Percentiles rank a stretch among this genome's conserved stretches.
Evolutionary conservation across 2,888 invertebrate genomes (phyloP).

Genomic region (Erebia ligea): DNA sequence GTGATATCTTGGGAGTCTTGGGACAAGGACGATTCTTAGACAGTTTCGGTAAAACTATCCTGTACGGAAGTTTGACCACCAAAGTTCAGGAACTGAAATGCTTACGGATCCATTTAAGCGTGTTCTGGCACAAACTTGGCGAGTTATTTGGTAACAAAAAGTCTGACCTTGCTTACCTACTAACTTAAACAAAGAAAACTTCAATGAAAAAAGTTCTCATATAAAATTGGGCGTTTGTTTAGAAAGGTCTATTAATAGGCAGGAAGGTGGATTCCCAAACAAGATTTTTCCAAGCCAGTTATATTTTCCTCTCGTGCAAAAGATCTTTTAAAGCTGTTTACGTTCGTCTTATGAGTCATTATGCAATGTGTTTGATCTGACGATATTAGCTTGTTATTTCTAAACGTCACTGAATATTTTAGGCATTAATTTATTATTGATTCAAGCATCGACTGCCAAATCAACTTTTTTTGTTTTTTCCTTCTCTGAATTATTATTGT

Average conservation of each 20-base stretch:
- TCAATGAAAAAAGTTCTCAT: conserved; percentile 1
- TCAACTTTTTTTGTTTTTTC: background rate
- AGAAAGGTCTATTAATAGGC: background rate
- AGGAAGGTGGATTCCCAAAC: background rate
- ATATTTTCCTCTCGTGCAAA: background rate
- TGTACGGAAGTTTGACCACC: too few species aligned
- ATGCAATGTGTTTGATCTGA: conserved; percentile 21
- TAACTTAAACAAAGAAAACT: background rate
- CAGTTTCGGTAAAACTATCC: too few species aligned
- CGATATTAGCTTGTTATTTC: conserved; percentile 25
- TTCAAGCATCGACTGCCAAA: background rate
- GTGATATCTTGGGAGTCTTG: too few species aligned
- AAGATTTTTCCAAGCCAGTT: background rate
- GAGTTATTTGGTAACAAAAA: background rate
- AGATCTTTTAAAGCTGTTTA: background rate
- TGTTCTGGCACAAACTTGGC: background rate
- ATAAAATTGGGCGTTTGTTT: background rate
- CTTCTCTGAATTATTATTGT: background rate
- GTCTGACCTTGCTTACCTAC: background rate
- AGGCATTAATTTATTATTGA: conserved; percentile 13
- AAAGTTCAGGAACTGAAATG: too few species aligned
- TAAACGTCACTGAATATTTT: conserved; percentile 27
- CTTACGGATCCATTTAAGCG: too few species aligned
- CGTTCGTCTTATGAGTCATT: conserved; percentile 26
- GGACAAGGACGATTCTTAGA: too few species aligned